Conservation (phyloP, 2,113 vertebrate genomes). For the Coregonus clupeaformis region DNA sequence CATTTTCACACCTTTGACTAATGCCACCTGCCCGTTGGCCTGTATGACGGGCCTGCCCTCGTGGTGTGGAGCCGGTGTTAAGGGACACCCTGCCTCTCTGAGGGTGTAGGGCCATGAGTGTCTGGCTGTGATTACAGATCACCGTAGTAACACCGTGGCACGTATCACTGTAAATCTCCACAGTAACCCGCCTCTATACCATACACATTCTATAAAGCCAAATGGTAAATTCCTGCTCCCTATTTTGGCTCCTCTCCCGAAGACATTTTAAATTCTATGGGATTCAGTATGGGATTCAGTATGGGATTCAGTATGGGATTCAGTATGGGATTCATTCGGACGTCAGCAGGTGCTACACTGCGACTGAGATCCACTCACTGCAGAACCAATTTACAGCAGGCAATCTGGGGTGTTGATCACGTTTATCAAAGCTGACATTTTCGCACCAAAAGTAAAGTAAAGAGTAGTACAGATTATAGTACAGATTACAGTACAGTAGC, state of each 20-base stretch:
- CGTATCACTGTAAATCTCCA: conserved; percentile 6
- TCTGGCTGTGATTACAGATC: not conserved
- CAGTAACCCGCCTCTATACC: conserved; percentile 3
- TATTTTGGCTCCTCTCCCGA: conserved; percentile 9
- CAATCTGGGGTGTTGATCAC: not conserved
- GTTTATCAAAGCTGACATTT: too few species aligned
- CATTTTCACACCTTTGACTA: not conserved
- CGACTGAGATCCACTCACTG: too few species aligned
- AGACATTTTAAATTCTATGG: conserved; percentile 16
- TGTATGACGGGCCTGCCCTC: not conserved
- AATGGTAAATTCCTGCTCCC: conserved; percentile 19
- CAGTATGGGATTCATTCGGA: not conserved
- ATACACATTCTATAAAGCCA: conserved; percentile 20
- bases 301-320: too few species aligned
- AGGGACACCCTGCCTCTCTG: not conserved
- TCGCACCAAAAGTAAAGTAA: too few species aligned
- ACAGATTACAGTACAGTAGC: too few species aligned
- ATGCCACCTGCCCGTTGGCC: not conserved
- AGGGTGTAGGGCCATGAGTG: not conserved
- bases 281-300: too few species aligned
- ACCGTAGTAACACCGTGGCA: not conserved
- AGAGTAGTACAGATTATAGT: too few species aligned
- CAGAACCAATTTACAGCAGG: not conserved
- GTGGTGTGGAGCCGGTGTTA: too few species aligned
- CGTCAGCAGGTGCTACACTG: too few species aligned